These are phyloP conservation scores for Tragulus kanchil DNA, from an alignment of 2,113 vertebrate species.

Conservation along the genomic window DNA sequence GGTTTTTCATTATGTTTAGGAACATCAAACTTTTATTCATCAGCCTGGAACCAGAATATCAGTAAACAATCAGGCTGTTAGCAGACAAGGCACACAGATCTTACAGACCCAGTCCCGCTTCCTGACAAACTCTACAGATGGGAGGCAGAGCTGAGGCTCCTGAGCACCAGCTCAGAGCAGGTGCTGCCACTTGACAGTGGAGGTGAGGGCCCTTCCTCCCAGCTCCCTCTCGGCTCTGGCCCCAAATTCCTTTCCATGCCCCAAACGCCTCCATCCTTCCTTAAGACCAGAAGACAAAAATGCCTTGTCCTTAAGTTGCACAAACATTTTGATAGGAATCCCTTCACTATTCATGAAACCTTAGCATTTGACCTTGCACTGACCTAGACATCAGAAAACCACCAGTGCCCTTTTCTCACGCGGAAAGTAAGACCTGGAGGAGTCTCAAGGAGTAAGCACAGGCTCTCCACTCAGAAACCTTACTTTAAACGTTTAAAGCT, in stretches of 20 bases:
- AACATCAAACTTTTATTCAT: not conserved
- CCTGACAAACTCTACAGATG: conserved; percentile 48
- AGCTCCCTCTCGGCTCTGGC: not conserved
- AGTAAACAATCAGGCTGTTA: conserved; percentile 70
- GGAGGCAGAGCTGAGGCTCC: not conserved
- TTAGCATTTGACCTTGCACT: not conserved
- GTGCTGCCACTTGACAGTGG: rapidly evolving
- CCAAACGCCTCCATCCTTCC: not conserved
- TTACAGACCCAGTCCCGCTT: conserved; percentile 19
- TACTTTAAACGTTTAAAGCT: not conserved
- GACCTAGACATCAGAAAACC: too few species aligned
- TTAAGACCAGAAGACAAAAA: not conserved
- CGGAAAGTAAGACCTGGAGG: too few species aligned
- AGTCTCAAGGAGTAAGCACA: too few species aligned
- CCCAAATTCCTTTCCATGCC: not conserved
- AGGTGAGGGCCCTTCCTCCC: conserved; percentile 16
- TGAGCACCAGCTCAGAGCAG: not conserved
- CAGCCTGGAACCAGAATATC: conserved; percentile 70
- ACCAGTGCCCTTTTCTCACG: too few species aligned
- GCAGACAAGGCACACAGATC: conserved; percentile 70
- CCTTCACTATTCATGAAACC: not conserved
- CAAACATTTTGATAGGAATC: not conserved
- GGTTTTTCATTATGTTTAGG: not conserved
- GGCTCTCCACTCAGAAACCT: too few species aligned
- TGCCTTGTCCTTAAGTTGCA: not conserved